A percentile compares a stretch with the other conserved stretches of the same genome.
phyloP scores from a whole-genome alignment of 2,888 invertebrate species.

The Thyatira batis region DNA sequence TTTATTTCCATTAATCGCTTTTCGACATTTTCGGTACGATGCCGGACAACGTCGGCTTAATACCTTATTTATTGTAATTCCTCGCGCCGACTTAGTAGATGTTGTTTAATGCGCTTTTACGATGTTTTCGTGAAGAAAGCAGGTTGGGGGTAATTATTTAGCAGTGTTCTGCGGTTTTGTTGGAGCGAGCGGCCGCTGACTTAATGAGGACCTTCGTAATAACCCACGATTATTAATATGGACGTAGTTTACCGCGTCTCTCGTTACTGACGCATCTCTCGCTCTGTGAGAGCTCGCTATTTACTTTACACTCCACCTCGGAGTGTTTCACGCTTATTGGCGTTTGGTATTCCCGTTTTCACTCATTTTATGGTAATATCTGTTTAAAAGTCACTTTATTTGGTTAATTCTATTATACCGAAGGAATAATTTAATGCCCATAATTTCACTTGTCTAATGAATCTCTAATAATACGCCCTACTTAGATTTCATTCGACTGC shows the following conservation, averaged over 20 bases:
- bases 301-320: slow-evolving; percentile 38
- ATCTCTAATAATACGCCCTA: slow-evolving; percentile 33
- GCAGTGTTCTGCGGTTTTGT: slow-evolving; percentile 78
- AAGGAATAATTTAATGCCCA: slow-evolving; percentile 22
- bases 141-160: slow-evolving; percentile 74
- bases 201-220: slow-evolving; percentile 75
- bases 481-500: slow-evolving; percentile 39
- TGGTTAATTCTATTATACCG: slow-evolving; percentile 24
- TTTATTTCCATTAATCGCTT: slow-evolving; percentile 77
- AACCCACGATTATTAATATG: slow-evolving; percentile 77
- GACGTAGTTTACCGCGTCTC: slow-evolving; percentile 62
- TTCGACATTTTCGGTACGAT: slow-evolving; percentile 67
- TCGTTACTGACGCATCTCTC: slow-evolving; percentile 53
- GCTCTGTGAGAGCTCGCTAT: slow-evolving; percentile 38
- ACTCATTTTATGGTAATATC: slow-evolving; percentile 26
- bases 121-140: slow-evolving; percentile 78
- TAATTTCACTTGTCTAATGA: slow-evolving; percentile 31
- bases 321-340: slow-evolving; percentile 23
- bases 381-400: slow-evolving; percentile 20
- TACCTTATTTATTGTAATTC: slow-evolving; percentile 77
- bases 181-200: slow-evolving; percentile 62
- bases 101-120: slow-evolving; percentile 69
- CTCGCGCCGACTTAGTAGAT: slow-evolving; percentile 66
- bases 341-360: slow-evolving; percentile 23
- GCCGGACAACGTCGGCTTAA: slow-evolving; percentile 65